Evolutionary conservation across 2,888 invertebrate genomes (phyloP).

Genomic region (Apamea anceps): DNA sequence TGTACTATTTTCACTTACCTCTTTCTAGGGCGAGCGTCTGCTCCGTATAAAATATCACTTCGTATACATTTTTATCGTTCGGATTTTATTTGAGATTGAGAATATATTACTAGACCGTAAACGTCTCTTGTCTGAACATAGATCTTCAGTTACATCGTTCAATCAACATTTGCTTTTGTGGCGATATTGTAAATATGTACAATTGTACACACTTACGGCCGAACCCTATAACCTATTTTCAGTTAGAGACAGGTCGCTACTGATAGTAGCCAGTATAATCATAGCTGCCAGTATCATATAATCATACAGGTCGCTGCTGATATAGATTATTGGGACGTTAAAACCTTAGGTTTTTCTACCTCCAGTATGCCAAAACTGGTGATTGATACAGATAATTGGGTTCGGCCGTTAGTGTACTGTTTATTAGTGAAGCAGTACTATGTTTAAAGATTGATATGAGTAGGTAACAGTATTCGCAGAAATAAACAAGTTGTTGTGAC

Average conservation of each 20-base stretch:
- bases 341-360: no score
- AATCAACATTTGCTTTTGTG: background rate
- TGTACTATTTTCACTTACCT: slow-evolving; percentile 59
- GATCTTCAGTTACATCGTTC: slow-evolving; percentile 12
- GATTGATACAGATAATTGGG: no score
- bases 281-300: no score
- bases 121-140: slow-evolving; percentile 7
- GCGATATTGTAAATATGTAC: background rate
- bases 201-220: no score
- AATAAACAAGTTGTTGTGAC: background rate
- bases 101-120: slow-evolving; percentile 28
- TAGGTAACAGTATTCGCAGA: background rate
- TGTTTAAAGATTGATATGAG: background rate
- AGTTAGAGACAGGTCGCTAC: no score
- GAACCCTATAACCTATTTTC: no score
- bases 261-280: no score
- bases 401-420: no score
- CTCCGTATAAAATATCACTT: slow-evolving; percentile 48
- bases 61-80: slow-evolving; percentile 28
- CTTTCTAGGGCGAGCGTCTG: slow-evolving; percentile 38
- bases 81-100: slow-evolving; percentile 29
- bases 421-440: background rate
- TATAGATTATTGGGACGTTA: no score
- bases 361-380: no score
- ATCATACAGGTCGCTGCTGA: no score